Evolutionary conservation across 2,797 vertebrate species (phyloP).

Genomic region (Thaleichthys pacificus): DNA sequence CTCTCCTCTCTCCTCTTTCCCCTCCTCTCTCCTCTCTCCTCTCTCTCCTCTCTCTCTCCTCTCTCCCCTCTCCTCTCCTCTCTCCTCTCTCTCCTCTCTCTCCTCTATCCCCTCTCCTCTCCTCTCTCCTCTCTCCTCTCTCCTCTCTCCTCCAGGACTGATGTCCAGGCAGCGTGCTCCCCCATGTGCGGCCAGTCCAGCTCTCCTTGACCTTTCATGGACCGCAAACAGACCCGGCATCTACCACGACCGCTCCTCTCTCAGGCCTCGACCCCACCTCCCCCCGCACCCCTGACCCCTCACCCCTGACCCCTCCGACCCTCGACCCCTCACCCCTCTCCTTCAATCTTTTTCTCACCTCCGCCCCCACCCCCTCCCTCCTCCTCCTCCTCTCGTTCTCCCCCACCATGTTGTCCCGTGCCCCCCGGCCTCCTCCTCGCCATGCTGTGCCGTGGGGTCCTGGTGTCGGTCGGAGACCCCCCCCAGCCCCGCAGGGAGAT

Average conservation of each 20-base stretch:
- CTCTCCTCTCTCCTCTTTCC: no score
- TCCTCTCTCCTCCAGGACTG: conserved; percentile 56
- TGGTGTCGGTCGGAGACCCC: conserved; percentile 86
- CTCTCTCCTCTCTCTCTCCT: no score
- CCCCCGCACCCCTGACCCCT: conserved; percentile 34
- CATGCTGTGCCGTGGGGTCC: conserved; percentile 75
- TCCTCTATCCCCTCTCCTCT: background rate
- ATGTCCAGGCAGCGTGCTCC: conserved; percentile 69
- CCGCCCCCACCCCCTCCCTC: conserved; percentile 39
- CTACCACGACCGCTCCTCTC: conserved; percentile 64
- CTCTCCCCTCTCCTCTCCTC: no score
- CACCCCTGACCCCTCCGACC: conserved; percentile 25
- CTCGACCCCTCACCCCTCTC: conserved; percentile 35
- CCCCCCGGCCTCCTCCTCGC: conserved; percentile 81
- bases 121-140: no score
- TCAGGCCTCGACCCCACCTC: conserved; percentile 31
- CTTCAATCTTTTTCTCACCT: conserved; percentile 33
- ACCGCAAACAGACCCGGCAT: conserved; percentile 64
- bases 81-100: background rate
- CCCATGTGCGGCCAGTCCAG: conserved; percentile 69
- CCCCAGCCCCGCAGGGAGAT: conserved; percentile 89
- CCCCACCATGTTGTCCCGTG: conserved; percentile 80
- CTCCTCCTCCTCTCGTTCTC: conserved; percentile 23
- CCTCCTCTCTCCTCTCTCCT: background rate
- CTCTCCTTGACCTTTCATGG: conserved; percentile 76